These are phyloP conservation scores for Himalopsyche anomala DNA, from an alignment of 2,888 invertebrate species.

Conservation along the genomic window DNA sequence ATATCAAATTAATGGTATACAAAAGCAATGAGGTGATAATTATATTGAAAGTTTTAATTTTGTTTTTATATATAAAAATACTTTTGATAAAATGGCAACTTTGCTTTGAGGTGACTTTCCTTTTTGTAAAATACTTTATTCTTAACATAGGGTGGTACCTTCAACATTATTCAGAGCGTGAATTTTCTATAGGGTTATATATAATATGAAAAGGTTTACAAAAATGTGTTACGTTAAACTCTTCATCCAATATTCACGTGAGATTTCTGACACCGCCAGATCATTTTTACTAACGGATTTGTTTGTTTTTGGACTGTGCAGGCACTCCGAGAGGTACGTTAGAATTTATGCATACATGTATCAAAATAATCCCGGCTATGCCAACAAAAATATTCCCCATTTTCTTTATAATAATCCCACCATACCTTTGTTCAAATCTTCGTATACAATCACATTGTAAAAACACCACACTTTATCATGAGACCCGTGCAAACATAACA, in stretches of 20 bases:
- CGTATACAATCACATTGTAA: slow-evolving; percentile 5
- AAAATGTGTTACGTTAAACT: neutral
- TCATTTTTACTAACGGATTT: slow-evolving; percentile 64
- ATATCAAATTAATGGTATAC: too few relatives aligned
- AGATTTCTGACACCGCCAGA: neutral
- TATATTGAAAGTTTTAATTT: too few relatives aligned
- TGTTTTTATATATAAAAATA: too few relatives aligned
- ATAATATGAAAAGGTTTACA: neutral
- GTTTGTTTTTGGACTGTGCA: slow-evolving; percentile 66
- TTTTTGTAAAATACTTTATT: neutral
- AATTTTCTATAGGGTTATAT: neutral
- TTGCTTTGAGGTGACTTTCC: neutral
- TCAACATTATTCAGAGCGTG: neutral
- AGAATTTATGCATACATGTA: slow-evolving; percentile 47
- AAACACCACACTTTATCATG: neutral
- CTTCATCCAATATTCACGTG: neutral
- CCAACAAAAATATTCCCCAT: neutral
- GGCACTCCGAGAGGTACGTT: slow-evolving; percentile 67
- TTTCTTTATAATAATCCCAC: slow-evolving; percentile 34
- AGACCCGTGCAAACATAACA: too few relatives aligned
- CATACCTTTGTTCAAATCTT: slow-evolving; percentile 17
- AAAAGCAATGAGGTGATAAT: too few relatives aligned
- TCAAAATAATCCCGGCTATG: slow-evolving; percentile 11
- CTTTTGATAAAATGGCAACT: too few relatives aligned
- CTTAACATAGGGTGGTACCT: neutral